Evolutionary conservation across 2,797 vertebrate genomes (phyloP), one percentile per base, ranked within the genome.

Genomic region (Pipistrellus pipistrellus): DNA sequence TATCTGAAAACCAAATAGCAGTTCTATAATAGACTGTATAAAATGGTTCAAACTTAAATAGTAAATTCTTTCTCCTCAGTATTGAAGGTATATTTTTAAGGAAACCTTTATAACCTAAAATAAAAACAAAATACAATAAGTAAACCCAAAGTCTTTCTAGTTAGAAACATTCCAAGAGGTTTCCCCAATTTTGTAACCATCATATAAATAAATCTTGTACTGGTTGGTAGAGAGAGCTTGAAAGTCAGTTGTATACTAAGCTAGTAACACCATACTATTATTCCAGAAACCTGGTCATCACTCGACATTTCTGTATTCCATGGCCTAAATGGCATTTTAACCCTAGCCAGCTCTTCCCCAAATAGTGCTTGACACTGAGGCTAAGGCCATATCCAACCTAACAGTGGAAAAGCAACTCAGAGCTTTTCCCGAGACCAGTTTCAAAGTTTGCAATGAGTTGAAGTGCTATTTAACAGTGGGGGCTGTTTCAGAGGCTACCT

Each of bases 1-100:
- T 89, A 5, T 86, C 38, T 87, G 44, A 91, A 93, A 95, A 91
- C 35, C 21, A 88, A 76, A 73, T 44, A 91, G 59, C 13, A 44
- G 35, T 88, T 95, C 44, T 30, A 59, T 48, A 78, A 57, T 55
- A 80, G 44, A 51, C 9, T 18, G 84, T 18, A 78, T 84, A 90
- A 71, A 72, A 68, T 21, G 38, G 14, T 38, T 96, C 71, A 77
- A 73, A 64, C 73, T 85, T 91, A 90, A 93, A 64, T 23, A 66
- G 44, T 12, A 85, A 85, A 41, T 90, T 93, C 27, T 75, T 69
- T 75, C 23, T 95, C 77, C 53, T 95, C 35, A 85, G 7, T 46
- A 72, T 82, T n/a, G 27, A 84, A 68, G 12, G 44, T 20, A 78
- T 77, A 66, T 48, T 95, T 25, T 77, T n/a, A 76, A 90, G 51